phyloP scores from a whole-genome alignment of 2,888 invertebrate genomes.

The Tineola bisselliella region DNA sequence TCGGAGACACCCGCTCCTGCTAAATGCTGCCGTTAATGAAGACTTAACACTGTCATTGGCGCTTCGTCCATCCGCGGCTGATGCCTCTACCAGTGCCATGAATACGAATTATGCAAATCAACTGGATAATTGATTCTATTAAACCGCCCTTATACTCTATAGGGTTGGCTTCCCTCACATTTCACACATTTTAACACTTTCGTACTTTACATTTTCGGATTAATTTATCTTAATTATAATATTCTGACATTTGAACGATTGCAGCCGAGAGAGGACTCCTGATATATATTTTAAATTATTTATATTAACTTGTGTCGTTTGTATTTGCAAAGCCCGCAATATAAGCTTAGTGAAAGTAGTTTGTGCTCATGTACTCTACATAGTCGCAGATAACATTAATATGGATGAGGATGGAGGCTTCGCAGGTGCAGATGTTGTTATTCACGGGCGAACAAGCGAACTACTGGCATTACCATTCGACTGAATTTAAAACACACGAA shows the following conservation, averaged over 20 bases:
- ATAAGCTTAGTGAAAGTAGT: too few species aligned
- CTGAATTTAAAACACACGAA: background rate
- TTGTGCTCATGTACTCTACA: background rate
- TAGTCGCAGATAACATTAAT: background rate
- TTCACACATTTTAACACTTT: too few species aligned
- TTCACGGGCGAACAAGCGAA: background rate
- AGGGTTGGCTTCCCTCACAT: too few species aligned
- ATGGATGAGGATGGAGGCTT: constrained; percentile 2
- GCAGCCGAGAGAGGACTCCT: too few species aligned
- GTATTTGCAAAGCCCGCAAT: too few species aligned
- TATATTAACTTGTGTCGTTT: too few species aligned
- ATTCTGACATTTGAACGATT: too few species aligned
- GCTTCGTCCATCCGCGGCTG: background rate
- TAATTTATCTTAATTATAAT: too few species aligned
- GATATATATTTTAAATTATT: too few species aligned
- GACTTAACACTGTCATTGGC: background rate
- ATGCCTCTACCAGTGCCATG: background rate
- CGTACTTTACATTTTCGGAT: too few species aligned
- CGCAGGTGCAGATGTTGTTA: constrained; percentile 1
- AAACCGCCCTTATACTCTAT: background rate
- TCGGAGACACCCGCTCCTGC: background rate
- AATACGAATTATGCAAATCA: background rate
- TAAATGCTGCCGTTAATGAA: background rate
- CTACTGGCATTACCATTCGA: background rate
- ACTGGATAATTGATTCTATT: background rate